Evolutionary conservation across 1,140 invertebrate species (phyloP).

Genomic region (Drosophila miranda): DNA sequence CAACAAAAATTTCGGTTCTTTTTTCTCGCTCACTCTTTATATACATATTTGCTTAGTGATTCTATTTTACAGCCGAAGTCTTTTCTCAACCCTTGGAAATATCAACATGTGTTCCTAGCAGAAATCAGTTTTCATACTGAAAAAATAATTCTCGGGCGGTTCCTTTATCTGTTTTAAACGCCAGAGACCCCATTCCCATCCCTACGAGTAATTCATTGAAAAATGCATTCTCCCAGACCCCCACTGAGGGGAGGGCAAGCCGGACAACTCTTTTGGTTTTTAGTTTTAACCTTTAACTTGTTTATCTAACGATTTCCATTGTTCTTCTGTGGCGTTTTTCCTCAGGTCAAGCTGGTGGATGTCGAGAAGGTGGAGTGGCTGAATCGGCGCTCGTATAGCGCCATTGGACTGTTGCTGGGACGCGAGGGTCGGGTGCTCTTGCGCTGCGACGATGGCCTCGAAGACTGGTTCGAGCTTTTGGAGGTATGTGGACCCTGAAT

Average conservation of each 20-base stretch:
- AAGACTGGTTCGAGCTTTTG: conserved; percentile 86
- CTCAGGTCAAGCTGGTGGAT: conserved; percentile 86
- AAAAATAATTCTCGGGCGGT: too few relatives aligned
- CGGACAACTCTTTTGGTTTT: conserved; percentile 25
- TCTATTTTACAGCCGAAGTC: too few relatives aligned
- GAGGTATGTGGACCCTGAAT: conserved; percentile 67
- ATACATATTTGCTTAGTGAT: too few relatives aligned
- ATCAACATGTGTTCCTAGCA: too few relatives aligned
- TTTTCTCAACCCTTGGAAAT: too few relatives aligned
- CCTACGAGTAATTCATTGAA: conserved; percentile 2
- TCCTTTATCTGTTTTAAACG: too few relatives aligned
- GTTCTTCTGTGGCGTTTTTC: conserved; percentile 53
- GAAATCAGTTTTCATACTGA: too few relatives aligned
- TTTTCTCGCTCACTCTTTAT: too few relatives aligned
- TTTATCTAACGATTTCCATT: conserved; percentile 46
- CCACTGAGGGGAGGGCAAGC: conserved; percentile 29
- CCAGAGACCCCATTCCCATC: conserved; percentile 26
- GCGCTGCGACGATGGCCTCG: conserved; percentile 83
- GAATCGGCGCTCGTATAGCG: conserved; percentile 85
- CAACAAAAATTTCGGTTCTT: too few relatives aligned
- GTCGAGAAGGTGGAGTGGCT: conserved; percentile 87
- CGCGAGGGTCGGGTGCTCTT: conserved; percentile 85
- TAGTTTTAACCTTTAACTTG: conserved; percentile 59
- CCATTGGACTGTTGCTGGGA: conserved; percentile 83
- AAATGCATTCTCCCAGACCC: conserved; percentile 36